Evolutionary conservation across 1,140 invertebrate species (phyloP), one percentile per base, ranked within the genome.

Genomic region (Pseudachorutes palmiensis): DNA sequence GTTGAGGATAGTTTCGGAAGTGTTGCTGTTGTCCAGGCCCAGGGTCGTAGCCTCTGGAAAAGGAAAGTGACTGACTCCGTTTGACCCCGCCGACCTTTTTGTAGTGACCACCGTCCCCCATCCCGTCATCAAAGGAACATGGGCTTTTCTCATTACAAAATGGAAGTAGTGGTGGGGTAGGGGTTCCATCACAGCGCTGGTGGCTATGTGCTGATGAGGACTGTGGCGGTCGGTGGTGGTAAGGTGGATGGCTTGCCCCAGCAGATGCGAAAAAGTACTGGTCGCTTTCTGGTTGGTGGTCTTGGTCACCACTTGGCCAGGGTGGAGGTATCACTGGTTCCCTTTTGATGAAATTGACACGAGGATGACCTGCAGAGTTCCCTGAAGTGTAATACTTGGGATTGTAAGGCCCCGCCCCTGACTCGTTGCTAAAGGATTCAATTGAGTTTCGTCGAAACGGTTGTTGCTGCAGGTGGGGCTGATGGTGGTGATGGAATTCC

Each of bases 381-480:
- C 24, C 48, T 32, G 64, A 57, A 45, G 19, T 45, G 36, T 45
- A 12, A 45, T 45, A 19, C 12, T 22, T 22, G 5, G 59, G 33
- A 49, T 62, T 62, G 29, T 70, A 70, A 31, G 55, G 28, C 24
- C 55, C 49, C 26, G 65, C 67, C 65, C 69, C 67, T 22, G 64
- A 58, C 58, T 69, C 67, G 2, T 67, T 58, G 68, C 72, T 73
- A 51, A 61, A 73, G n/a, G 72, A 73, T 49, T 73, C 72, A 5
- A 73, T 71, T 30, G 72, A 73, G 58, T 73, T 73, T 64, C 72
- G 59, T 49, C 72, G 29, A 57, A 67, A 66, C 14, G 65, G 66
- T 30, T 58, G 45, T 31, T 14, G 5, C 24, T 55, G 51, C 9
- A 12, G 12, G 29, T 63, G 70, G 26, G 45, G n/a, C 32, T 65